These are phyloP conservation scores for Danio kyathit DNA, from an alignment of 2,797 vertebrate species.

Conservation along the genomic window DNA sequence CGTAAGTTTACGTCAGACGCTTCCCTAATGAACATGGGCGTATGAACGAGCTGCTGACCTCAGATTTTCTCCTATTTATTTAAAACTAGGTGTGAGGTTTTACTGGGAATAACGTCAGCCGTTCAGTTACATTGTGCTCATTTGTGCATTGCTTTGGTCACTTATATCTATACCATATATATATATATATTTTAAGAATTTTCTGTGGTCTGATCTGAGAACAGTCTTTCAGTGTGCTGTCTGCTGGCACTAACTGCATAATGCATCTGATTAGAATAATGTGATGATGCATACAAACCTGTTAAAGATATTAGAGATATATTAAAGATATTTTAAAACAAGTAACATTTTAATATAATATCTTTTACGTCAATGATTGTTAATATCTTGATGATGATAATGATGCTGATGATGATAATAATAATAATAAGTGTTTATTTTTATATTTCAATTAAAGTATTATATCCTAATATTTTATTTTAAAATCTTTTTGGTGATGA, in stretches of 20 bases:
- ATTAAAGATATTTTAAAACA: too few species aligned
- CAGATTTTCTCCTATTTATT: background rate
- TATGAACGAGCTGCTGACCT: slow-evolving; percentile 4
- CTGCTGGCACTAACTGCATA: background rate
- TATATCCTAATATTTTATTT: background rate
- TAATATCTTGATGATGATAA: background rate
- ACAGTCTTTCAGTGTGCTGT: slow-evolving; percentile 1
- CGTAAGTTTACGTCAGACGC: slow-evolving; percentile 17
- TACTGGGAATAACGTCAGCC: background rate
- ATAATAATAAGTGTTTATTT: too few species aligned
- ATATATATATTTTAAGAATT: too few species aligned
- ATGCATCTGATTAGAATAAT: slow-evolving; percentile 30
- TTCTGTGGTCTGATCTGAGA: background rate
- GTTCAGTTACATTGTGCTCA: background rate
- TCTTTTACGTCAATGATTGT: background rate
- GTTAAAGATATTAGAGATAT: too few species aligned
- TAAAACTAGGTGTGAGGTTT: background rate
- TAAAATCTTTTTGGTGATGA: background rate
- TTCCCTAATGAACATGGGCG: slow-evolving; percentile 13
- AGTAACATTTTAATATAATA: too few species aligned
- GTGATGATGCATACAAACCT: slow-evolving; percentile 13
- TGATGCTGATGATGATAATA: too few species aligned
- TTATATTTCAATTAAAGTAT: background rate
- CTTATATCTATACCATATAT: background rate
- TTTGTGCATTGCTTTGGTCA: background rate